Evolutionary conservation across 2,113 vertebrate genomes (phyloP).

Genomic region (Motacilla alba): DNA sequence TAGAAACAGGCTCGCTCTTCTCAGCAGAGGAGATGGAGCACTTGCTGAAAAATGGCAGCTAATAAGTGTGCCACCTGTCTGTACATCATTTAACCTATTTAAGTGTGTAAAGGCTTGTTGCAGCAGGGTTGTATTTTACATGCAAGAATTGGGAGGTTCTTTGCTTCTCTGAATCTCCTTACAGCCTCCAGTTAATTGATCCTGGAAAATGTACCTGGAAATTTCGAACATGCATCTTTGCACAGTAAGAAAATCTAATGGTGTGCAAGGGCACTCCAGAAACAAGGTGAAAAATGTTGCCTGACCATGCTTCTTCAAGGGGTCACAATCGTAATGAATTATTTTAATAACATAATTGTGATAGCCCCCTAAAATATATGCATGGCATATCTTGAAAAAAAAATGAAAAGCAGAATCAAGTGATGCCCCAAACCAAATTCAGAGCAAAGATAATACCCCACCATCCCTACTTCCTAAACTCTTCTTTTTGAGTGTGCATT

Average conservation of each 20-base stretch:
- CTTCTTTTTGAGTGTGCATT: not conserved
- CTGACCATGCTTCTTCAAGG: not conserved
- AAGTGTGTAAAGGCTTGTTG: not conserved
- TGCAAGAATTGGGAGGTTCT: not conserved
- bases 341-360: not conserved
- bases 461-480: fast-evolving
- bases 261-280: not conserved
- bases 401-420: not conserved
- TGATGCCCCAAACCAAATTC: not conserved
- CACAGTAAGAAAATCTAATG: not conserved
- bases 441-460: not conserved
- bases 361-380: not conserved
- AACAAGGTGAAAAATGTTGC: not conserved
- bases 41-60: not conserved
- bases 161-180: not conserved
- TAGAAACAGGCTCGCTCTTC: not conserved
- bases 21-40: not conserved
- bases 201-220: not conserved
- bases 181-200: not conserved
- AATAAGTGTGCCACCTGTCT: not conserved
- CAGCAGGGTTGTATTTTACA: not conserved
- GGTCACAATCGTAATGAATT: not conserved
- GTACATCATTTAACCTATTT: not conserved
- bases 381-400: not conserved
- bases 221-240: not conserved